Conservation (phyloP, 2,113 vertebrate species). For the Ramphastos sulfuratus region DNA sequence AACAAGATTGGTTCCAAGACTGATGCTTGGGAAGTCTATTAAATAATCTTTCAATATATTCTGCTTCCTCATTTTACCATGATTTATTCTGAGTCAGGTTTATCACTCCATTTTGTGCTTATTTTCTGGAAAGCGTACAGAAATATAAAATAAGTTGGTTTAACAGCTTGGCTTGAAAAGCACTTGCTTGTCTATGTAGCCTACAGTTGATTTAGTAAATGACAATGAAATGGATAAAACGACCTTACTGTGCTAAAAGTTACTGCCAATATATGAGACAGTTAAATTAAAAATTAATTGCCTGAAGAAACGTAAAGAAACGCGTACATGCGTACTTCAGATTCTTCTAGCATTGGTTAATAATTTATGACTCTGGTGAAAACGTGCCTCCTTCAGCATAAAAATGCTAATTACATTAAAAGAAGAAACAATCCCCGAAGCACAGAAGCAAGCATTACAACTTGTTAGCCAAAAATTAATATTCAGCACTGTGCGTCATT, state of each 20-base stretch:
- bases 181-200: background rate
- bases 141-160: slow-evolving; percentile 35
- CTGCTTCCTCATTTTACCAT: background rate
- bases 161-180: background rate
- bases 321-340: background rate
- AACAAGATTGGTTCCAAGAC: slow-evolving; percentile 40
- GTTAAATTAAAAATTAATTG: slow-evolving; percentile 66
- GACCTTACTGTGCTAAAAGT: slow-evolving; percentile 5
- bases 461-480: slow-evolving; percentile 53
- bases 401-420: slow-evolving; percentile 56
- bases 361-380: slow-evolving; percentile 47
- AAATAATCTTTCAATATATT: slow-evolving; percentile 39
- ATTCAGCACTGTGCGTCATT: slow-evolving; percentile 14
- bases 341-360: slow-evolving; percentile 42
- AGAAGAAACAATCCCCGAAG: slow-evolving; percentile 38
- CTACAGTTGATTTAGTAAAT: slow-evolving; percentile 5
- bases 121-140: slow-evolving; percentile 44
- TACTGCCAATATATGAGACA: slow-evolving; percentile 22
- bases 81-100: slow-evolving; percentile 46
- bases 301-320: slow-evolving; percentile 42
- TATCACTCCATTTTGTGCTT: slow-evolving; percentile 40
- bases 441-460: background rate
- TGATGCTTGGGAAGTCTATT: slow-evolving; percentile 48
- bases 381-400: slow-evolving; percentile 53
- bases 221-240: slow-evolving; percentile 21